Conservation (phyloP, 2,888 invertebrate genomes). For the Acheta domesticus region DNA sequence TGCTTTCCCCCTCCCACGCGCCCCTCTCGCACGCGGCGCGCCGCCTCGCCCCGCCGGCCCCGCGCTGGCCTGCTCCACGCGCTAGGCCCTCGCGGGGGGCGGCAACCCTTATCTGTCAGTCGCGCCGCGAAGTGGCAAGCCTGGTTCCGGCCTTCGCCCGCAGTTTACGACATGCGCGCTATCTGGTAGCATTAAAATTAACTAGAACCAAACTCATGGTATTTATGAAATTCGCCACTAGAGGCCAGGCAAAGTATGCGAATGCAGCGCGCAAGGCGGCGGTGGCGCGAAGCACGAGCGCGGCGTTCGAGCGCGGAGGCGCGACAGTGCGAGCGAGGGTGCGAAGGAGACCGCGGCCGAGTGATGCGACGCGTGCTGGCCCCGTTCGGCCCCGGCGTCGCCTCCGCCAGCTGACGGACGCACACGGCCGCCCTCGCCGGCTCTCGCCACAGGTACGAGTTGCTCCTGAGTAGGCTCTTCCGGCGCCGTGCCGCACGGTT, state of each 20-base stretch:
- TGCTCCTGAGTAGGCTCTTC: not conserved
- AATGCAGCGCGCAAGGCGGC: not conserved
- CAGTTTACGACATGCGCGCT: too few species aligned
- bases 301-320: not conserved
- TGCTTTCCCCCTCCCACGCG: not conserved
- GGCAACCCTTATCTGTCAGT: not conserved
- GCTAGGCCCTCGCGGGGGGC: not conserved
- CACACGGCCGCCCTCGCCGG: slow-evolving; percentile 9
- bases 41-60: not conserved
- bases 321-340: slow-evolving; percentile 7
- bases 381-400: not conserved
- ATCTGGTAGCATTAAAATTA: too few species aligned
- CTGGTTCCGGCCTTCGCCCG: not conserved
- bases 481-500: not conserved
- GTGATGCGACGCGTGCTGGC: not conserved
- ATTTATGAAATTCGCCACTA: not conserved
- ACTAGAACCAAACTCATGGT: not conserved
- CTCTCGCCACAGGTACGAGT: not conserved
- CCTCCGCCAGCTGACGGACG: slow-evolving; percentile 6
- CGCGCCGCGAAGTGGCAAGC: not conserved
- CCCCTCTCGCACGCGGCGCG: not conserved
- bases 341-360: not conserved
- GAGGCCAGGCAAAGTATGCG: not conserved
- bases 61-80: not conserved
- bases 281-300: not conserved